A percentile compares a stretch with the other conserved stretches of the same genome.
Evolutionary conservation across 2,888 invertebrate genomes (phyloP).

Genomic region (Thera obeliscata): DNA sequence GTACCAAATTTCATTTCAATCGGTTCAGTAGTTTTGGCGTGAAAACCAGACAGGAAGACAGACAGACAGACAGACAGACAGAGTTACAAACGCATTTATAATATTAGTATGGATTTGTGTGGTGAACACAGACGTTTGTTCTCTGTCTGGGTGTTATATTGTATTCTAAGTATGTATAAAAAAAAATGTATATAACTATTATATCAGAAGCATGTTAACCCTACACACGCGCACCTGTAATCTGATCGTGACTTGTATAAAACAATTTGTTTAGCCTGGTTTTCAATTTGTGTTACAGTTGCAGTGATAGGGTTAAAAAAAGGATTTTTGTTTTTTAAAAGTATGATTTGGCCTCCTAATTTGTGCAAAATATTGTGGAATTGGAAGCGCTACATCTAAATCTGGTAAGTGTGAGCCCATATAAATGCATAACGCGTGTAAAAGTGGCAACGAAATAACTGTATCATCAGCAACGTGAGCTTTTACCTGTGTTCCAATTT

Average conservation of each 20-base stretch:
- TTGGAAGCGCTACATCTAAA: conserved; percentile 53
- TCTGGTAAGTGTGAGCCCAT: conserved; percentile 61
- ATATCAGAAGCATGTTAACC: conserved; percentile 25
- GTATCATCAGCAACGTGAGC: conserved; percentile 69
- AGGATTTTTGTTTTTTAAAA: conserved; percentile 54
- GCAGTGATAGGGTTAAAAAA: conserved; percentile 56
- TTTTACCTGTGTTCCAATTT: conserved; percentile 46
- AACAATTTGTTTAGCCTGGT: conserved; percentile 62
- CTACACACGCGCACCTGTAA: conserved; percentile 46
- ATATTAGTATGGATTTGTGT: too few relatives aligned
- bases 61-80: too few relatives aligned
- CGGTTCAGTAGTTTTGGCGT: too few relatives aligned
- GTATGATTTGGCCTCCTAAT: conserved; percentile 61
- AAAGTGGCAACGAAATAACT: conserved; percentile 45
- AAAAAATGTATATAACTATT: too few relatives aligned
- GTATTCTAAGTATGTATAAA: too few relatives aligned
- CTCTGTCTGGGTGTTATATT: too few relatives aligned
- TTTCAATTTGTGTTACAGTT: conserved; percentile 58
- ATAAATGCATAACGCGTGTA: conserved; percentile 16
- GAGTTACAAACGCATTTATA: too few relatives aligned
- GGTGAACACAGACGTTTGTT: too few relatives aligned
- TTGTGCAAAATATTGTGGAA: conserved; percentile 54
- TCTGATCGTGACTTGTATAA: conserved; percentile 62
- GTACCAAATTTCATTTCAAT: too few relatives aligned
- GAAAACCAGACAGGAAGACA: too few relatives aligned